A percentile compares a stretch with the other conserved stretches of the same genome.
Conservation (phyloP, 2,113 vertebrate genomes). For the Serinus canaria region DNA sequence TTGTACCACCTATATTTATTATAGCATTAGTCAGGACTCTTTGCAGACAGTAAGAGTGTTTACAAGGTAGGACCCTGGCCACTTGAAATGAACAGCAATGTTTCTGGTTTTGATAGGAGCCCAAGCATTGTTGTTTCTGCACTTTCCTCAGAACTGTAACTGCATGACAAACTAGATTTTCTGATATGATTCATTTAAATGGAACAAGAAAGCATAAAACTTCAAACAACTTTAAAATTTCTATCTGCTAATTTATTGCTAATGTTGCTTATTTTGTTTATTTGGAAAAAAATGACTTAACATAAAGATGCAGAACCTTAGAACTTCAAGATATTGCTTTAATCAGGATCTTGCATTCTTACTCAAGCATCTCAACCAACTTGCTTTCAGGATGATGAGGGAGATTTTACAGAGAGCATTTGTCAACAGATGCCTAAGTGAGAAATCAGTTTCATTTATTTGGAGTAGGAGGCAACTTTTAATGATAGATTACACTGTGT, state of each 20-base stretch:
- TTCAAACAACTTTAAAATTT: neutral
- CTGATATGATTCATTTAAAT: neutral
- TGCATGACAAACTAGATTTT: neutral
- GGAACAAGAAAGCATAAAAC: neutral
- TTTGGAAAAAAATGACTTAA: neutral
- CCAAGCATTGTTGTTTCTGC: fast-evolving
- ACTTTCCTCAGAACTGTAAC: neutral
- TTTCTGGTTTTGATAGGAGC: neutral
- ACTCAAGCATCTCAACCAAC: neutral
- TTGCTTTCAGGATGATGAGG: neutral
- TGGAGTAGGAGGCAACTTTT: neutral
- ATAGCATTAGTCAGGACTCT: neutral
- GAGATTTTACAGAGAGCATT: neutral
- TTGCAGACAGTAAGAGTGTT: neutral
- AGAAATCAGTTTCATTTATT: neutral
- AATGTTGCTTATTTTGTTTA: neutral
- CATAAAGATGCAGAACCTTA: neutral
- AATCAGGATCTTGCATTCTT: neutral
- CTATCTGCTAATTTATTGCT: neutral
- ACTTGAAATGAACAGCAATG: neutral
- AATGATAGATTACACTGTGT: neutral
- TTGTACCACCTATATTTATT: neutral
- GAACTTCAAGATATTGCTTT: neutral
- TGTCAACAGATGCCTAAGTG: neutral
- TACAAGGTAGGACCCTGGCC: neutral